Percentiles rank a stretch among this genome's conserved stretches.
These are phyloP conservation scores for Podargus strigoides DNA, from an alignment of 2,797 vertebrate genomes.

Conservation along the genomic window DNA sequence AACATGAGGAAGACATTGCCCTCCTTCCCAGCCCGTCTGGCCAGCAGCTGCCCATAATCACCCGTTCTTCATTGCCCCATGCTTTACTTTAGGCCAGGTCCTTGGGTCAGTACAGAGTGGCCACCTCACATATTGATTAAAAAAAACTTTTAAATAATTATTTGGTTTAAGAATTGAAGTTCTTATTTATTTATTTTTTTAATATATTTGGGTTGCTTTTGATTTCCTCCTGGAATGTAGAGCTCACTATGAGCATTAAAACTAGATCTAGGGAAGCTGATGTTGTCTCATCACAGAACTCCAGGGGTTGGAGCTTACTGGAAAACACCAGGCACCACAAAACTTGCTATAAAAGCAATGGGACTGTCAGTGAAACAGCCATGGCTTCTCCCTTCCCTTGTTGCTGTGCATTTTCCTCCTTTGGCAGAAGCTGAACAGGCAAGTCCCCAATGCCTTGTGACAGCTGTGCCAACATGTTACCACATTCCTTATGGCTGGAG, in stretches of 20 bases:
- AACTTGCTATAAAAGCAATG: neutral
- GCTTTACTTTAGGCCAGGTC: neutral
- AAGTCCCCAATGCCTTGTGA: neutral
- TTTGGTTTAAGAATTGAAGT: neutral
- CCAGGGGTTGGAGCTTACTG: neutral
- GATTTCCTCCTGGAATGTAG: neutral
- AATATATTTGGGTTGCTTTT: neutral
- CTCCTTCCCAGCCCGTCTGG: neutral
- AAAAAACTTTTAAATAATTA: neutral
- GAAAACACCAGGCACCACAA: neutral
- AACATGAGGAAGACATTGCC: neutral
- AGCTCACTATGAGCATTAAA: neutral
- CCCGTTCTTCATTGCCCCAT: neutral
- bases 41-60: neutral
- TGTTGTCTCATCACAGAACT: neutral
- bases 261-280: neutral
- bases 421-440: neutral
- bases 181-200: neutral
- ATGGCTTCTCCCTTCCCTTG: neutral
- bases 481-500: neutral
- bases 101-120: neutral
- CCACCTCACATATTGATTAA: accelerated
- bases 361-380: neutral
- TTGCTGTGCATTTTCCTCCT: neutral
- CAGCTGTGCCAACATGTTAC: neutral